Evolutionary conservation across 2,888 invertebrate genomes (phyloP).

Genomic region (Tridacna crocea): DNA sequence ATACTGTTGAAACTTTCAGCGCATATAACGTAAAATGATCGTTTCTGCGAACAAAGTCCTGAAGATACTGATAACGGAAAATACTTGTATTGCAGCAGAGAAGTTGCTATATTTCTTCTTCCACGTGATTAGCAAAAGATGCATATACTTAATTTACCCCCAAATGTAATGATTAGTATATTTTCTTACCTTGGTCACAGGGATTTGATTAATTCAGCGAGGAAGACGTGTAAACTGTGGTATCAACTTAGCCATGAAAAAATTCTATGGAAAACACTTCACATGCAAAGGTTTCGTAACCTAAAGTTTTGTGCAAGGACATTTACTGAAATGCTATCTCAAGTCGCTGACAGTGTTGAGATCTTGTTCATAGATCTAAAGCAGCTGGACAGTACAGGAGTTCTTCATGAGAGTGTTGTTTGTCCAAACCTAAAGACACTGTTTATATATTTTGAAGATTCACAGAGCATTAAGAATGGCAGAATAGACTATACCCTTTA

Average conservation of each 20-base stretch:
- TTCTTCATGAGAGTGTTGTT: slow-evolving; percentile 51
- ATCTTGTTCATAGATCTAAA: slow-evolving; percentile 47
- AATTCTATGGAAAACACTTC: slow-evolving; percentile 57
- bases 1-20: no score
- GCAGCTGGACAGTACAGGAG: slow-evolving; percentile 36
- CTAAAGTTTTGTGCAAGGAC: slow-evolving; percentile 41
- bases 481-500: slow-evolving; percentile 4
- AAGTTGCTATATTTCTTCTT: no score
- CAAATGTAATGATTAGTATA: slow-evolving; percentile 56
- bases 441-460: slow-evolving; percentile 22
- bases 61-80: no score
- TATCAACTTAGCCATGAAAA: slow-evolving; percentile 56
- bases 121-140: slow-evolving; percentile 10
- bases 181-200: slow-evolving; percentile 55
- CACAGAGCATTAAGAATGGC: not conserved
- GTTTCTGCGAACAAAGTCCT: no score
- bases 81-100: no score
- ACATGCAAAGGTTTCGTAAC: slow-evolving; percentile 38
- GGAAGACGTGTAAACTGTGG: slow-evolving; percentile 62
- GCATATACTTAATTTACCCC: slow-evolving; percentile 59
- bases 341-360: slow-evolving; percentile 56
- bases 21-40: no score
- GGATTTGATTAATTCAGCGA: slow-evolving; percentile 52
- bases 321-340: slow-evolving; percentile 49
- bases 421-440: slow-evolving; percentile 59